These are phyloP conservation scores for Eurystomus gularis DNA, from an alignment of 2,113 vertebrate species.

Conservation along the genomic window DNA sequence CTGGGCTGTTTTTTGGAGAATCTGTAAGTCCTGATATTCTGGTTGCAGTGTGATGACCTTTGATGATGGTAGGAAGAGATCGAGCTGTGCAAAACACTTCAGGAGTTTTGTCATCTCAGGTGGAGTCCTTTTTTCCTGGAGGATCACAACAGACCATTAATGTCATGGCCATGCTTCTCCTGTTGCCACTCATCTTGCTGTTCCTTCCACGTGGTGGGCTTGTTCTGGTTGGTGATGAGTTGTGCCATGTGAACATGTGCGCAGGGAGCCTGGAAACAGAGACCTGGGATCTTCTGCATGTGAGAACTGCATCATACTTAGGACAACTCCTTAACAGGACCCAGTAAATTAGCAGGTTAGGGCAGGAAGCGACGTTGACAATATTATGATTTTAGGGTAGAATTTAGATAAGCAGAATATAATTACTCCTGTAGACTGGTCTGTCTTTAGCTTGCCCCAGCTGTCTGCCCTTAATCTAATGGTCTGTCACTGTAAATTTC, in stretches of 20 bases:
- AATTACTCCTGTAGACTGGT: background rate
- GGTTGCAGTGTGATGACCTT: background rate
- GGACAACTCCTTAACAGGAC: background rate
- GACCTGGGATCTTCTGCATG: background rate
- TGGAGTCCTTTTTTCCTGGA: background rate
- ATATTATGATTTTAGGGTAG: background rate
- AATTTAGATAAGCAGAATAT: background rate
- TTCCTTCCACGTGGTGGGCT: background rate
- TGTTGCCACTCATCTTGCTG: background rate
- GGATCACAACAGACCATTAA: background rate
- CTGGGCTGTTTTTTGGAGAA: background rate
- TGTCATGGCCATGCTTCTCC: accelerated
- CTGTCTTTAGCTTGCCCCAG: background rate
- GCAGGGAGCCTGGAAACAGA: background rate
- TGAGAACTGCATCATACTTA: background rate
- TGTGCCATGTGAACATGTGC: background rate
- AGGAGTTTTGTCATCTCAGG: background rate
- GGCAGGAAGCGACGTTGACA: background rate
- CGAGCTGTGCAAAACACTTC: accelerated
- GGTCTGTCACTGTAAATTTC: background rate
- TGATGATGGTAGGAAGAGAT: background rate
- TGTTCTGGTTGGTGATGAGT: background rate
- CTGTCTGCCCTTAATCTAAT: background rate
- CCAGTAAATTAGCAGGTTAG: background rate
- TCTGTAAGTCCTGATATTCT: background rate